Conservation (phyloP, 2,113 vertebrate genomes). For the Condylura cristata region DNA sequence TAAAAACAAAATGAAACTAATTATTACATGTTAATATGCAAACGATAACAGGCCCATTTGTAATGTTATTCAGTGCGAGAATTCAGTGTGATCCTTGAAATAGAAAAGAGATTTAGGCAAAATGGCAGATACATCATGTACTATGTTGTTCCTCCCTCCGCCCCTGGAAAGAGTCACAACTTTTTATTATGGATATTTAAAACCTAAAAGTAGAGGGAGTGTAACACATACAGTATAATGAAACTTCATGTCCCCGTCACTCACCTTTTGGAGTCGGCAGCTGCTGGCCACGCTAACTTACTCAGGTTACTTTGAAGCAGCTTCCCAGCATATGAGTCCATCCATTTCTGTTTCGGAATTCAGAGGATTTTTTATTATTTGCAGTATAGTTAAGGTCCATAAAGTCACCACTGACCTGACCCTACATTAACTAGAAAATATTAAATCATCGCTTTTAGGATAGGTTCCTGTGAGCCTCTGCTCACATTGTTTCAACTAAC, state of each 20-base stretch:
- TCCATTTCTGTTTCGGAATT: not conserved
- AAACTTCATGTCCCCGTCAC: not conserved
- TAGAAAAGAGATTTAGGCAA: constrained; percentile 14
- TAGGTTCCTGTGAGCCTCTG: not conserved
- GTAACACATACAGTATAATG: not conserved
- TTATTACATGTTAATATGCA: not conserved
- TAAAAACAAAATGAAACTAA: not conserved
- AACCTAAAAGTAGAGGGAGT: not conserved
- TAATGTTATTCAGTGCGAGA: not conserved
- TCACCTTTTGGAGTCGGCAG: not conserved
- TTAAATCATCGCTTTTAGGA: not conserved
- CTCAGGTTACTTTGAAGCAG: not conserved
- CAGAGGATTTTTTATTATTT: not conserved
- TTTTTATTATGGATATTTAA: constrained; percentile 7
- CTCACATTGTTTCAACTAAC: not conserved
- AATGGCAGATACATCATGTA: not conserved
- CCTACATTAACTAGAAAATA: not conserved
- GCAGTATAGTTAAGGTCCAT: not conserved
- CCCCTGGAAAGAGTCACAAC: not conserved
- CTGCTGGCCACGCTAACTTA: not conserved
- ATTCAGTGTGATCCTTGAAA: not conserved
- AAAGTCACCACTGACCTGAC: not conserved
- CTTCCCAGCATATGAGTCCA: not conserved
- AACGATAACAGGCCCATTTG: not conserved
- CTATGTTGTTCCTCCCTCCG: not conserved